Evolutionary conservation across 2,113 vertebrate genomes (phyloP), one percentile per base, ranked within the genome.

Genomic region (Otis tarda): DNA sequence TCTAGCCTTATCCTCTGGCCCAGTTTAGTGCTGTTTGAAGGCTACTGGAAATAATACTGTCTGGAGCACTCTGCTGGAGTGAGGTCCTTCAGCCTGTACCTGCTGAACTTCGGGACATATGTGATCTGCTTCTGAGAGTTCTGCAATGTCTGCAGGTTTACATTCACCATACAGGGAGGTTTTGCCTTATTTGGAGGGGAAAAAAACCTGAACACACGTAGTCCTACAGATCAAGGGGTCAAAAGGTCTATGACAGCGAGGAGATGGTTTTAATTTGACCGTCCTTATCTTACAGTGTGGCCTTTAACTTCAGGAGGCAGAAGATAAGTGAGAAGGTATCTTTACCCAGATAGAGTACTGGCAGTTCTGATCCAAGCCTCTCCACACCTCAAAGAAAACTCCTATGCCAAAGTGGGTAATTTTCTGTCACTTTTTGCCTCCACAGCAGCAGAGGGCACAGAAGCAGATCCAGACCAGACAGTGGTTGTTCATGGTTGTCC

Each of bases 381-480:
- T 77, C 37, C 41, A 57, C 14, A 14, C 35, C 31, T 69, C 27
- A 56, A 23, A 74, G 50, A 60, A 74, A 67, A 33, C 20, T 68
- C 9, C 37, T 83, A 7, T 80, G 56, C 31, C 23, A 22, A 31
- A 83, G 21, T 9, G 41, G 14, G 16, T 52, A 14, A 3, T 43
- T 73, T 69, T 49, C 23, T 24, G 5, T 67, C 37, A 3, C 4
- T 57, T 87, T 74, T 80, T 77, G 39, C 53, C 35, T 41, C 63
- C 30, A 5, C 17, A 59, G 43, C 39, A 73, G 67, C 9, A 6
- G 57, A 76, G 39, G 10, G 43, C 37, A 56, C 30, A 52, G 77
- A 76, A 69, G 20, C 35, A 39, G 31, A 30, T 69, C 12, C 0
- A 0, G 52, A 22, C 4, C 25, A 9, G 16, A 17, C 19, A 25